phyloP scores from a whole-genome alignment of 2,888 invertebrate species.

The Drosophila neonasuta region DNA sequence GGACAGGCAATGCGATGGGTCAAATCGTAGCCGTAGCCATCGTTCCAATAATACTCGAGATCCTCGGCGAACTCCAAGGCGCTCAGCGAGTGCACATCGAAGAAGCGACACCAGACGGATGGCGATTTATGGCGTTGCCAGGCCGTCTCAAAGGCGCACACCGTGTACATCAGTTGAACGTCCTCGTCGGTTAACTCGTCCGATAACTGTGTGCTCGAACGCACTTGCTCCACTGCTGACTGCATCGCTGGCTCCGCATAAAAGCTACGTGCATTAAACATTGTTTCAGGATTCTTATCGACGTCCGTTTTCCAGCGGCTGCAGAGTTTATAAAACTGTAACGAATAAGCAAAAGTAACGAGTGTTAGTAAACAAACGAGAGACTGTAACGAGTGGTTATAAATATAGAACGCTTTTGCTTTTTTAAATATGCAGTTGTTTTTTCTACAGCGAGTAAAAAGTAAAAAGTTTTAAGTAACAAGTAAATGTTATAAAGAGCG shows the following conservation, averaged over 20 bases:
- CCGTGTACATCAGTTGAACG: slow-evolving; percentile 86
- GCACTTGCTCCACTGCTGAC: slow-evolving; percentile 83
- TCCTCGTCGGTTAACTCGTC: slow-evolving; percentile 84
- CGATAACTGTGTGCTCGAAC: slow-evolving; percentile 85
- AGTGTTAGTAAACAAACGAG: neutral
- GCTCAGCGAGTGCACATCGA: slow-evolving; percentile 85
- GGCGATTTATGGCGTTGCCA: slow-evolving; percentile 84
- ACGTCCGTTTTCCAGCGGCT: slow-evolving; percentile 87
- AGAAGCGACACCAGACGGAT: slow-evolving; percentile 92
- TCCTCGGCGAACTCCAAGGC: slow-evolving; percentile 90
- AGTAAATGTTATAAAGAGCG: no score
- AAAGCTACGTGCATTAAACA: slow-evolving; percentile 84
- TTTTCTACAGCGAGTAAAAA: neutral
- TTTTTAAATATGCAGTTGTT: no score
- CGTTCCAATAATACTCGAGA: slow-evolving; percentile 90
- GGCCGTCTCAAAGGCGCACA: slow-evolving; percentile 92
- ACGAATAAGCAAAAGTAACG: slow-evolving; percentile 51
- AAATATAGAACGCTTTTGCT: no score
- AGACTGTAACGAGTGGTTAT: no score
- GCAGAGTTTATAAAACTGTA: slow-evolving; percentile 91
- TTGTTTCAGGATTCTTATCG: slow-evolving; percentile 86
- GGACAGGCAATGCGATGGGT: slow-evolving; percentile 90
- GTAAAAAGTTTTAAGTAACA: no score
- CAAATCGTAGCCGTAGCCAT: slow-evolving; percentile 90
- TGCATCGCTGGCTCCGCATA: slow-evolving; percentile 84